These are phyloP conservation scores for Lates calcarifer DNA, from an alignment of 2,113 vertebrate genomes.

Conservation along the genomic window DNA sequence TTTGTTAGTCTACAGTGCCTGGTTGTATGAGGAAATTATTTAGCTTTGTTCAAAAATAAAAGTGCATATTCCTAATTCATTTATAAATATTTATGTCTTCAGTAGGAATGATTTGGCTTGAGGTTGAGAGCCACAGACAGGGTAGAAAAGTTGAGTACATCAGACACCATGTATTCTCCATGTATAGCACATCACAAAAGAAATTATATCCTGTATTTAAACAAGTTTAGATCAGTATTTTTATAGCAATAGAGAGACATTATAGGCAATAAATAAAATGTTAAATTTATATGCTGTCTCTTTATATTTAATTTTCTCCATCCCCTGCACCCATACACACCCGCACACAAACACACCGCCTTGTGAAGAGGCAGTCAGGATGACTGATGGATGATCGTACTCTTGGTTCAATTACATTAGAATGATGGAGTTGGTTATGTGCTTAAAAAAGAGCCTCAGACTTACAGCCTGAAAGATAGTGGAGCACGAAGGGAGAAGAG, in stretches of 20 bases:
- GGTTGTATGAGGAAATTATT: not conserved
- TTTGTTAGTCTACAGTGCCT: not conserved
- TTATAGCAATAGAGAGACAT: not conserved
- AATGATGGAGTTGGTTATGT: conserved; percentile 67
- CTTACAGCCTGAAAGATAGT: conserved; percentile 42
- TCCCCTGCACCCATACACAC: not conserved
- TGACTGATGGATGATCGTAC: conserved; percentile 56
- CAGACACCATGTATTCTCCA: not conserved
- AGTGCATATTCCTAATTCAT: not conserved
- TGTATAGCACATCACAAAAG: not conserved
- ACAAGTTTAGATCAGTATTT: not conserved
- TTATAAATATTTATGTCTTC: not conserved
- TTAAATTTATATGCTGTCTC: not conserved
- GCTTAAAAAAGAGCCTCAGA: conserved; percentile 30
- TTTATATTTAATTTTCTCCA: conserved; percentile 8
- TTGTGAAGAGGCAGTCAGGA: conserved; percentile 27
- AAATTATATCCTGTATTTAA: not conserved
- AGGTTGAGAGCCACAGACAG: not conserved
- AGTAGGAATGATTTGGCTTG: too few species aligned
- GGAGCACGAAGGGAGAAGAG: conserved; percentile 42
- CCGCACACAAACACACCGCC: conserved; percentile 12
- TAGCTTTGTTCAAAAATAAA: not conserved
- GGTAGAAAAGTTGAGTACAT: not conserved
- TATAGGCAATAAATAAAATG: conserved; percentile 20
- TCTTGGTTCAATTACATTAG: conserved; percentile 68